phyloP scores from a whole-genome alignment of 2,888 invertebrate genomes.

The Thymelicus acteon region DNA sequence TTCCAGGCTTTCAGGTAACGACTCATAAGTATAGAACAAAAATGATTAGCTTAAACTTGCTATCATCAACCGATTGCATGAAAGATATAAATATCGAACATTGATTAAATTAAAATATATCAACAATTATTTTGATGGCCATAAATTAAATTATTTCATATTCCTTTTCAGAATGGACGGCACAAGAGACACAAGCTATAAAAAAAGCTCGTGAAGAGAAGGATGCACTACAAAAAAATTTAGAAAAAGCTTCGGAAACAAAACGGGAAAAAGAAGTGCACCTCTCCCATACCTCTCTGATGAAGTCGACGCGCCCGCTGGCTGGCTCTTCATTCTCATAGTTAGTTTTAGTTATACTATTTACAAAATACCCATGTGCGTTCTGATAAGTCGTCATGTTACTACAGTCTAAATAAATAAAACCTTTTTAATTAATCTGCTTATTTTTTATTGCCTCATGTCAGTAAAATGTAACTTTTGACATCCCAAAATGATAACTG shows the following conservation, averaged over 20 bases:
- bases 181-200: conserved; percentile 69
- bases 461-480: conserved; percentile 1
- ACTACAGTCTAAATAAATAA: conserved; percentile 4
- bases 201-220: conserved; percentile 73
- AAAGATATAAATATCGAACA: no score
- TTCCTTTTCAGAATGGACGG: conserved; percentile 66
- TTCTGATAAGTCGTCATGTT: background rate
- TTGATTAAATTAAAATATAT: no score
- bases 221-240: conserved; percentile 52
- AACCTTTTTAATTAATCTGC: conserved; percentile 17
- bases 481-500: conserved; percentile 1
- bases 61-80: background rate
- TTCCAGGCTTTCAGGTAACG: conserved; percentile 74
- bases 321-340: conserved; percentile 58
- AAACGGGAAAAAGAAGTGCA: conserved; percentile 46
- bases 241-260: conserved; percentile 43
- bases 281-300: conserved; percentile 57
- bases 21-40: background rate
- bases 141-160: conserved; percentile 18
- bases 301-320: conserved; percentile 54
- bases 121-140: background rate
- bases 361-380: background rate
- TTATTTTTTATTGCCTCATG: conserved; percentile 8
- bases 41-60: no score
- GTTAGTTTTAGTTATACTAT: conserved; percentile 42